A percentile compares a stretch with the other conserved stretches of the same genome.
Evolutionary conservation across 2,888 invertebrate genomes (phyloP).

Genomic region (Maniola hyperantus): DNA sequence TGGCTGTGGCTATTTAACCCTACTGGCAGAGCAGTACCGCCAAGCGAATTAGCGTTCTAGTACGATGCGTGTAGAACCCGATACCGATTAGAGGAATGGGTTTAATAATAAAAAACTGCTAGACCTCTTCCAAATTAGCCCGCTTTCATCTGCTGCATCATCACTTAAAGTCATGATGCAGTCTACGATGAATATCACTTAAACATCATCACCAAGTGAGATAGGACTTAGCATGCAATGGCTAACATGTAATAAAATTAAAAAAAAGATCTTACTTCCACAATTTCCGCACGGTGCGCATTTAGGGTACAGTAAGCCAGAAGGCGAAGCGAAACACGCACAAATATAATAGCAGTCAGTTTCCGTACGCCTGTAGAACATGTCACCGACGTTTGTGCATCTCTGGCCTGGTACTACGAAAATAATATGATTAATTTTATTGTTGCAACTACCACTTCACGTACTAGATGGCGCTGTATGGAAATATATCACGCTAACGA

Average conservation of each 20-base stretch:
- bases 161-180: too few species aligned
- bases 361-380: slow-evolving; percentile 52
- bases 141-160: too few species aligned
- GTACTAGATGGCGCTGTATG: slow-evolving; percentile 3
- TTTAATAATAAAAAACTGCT: too few species aligned
- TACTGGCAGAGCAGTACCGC: too few species aligned
- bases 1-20: too few species aligned
- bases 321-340: slow-evolving; percentile 53
- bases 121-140: too few species aligned
- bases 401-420: slow-evolving; percentile 39
- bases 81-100: too few species aligned
- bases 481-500: background rate
- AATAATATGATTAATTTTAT: slow-evolving; percentile 1
- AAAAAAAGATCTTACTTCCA: slow-evolving; percentile 37
- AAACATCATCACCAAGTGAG: too few species aligned
- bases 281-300: slow-evolving; percentile 58
- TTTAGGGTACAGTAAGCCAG: slow-evolving; percentile 50
- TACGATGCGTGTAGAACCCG: too few species aligned
- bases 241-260: background rate
- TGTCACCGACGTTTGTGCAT: slow-evolving; percentile 56
- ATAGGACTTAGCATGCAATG: too few species aligned
- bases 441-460: background rate
- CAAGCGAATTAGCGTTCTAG: too few species aligned
- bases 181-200: too few species aligned
- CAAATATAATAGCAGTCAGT: slow-evolving; percentile 58